Conservation (phyloP, 2,888 invertebrate genomes). For the Craniophora ligustri region DNA sequence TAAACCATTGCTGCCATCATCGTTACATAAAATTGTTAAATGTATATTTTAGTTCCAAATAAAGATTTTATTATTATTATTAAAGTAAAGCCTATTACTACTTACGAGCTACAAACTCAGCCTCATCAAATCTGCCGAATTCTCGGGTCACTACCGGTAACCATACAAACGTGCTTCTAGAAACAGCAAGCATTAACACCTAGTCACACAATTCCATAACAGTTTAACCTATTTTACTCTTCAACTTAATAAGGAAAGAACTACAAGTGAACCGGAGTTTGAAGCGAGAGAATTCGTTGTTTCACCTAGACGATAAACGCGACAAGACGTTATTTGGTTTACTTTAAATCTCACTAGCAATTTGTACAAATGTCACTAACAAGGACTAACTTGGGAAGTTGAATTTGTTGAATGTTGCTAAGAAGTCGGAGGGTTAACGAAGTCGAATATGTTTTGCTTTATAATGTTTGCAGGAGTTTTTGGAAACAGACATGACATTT, state of each 20-base stretch:
- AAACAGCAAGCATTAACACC: background rate
- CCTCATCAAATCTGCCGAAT: too few relatives aligned
- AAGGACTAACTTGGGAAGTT: conserved; percentile 43
- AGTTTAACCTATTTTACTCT: background rate
- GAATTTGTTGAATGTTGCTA: conserved; percentile 35
- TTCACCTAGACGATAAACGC: conserved; percentile 20
- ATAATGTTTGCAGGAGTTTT: conserved; percentile 12
- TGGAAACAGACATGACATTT: too few relatives aligned
- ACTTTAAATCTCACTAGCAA: conserved; percentile 44
- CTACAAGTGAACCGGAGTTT: conserved; percentile 4
- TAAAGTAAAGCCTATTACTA: too few relatives aligned
- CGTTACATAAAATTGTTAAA: too few relatives aligned
- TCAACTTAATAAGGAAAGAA: conserved; percentile 16
- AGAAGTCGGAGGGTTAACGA: conserved; percentile 17
- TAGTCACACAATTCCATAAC: background rate
- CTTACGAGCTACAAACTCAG: too few relatives aligned
- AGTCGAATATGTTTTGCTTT: conserved; percentile 24
- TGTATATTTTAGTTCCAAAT: too few relatives aligned
- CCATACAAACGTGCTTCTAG: too few relatives aligned
- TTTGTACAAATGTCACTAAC: conserved; percentile 50
- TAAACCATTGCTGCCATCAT: too few relatives aligned
- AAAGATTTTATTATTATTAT: too few relatives aligned
- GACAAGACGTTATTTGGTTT: conserved; percentile 37
- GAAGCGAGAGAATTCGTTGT: conserved; percentile 7
- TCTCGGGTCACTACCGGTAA: too few relatives aligned